These are phyloP conservation scores for Aleiodes sp. DNA, from an alignment of 1,140 invertebrate species.

Conservation along the genomic window DNA sequence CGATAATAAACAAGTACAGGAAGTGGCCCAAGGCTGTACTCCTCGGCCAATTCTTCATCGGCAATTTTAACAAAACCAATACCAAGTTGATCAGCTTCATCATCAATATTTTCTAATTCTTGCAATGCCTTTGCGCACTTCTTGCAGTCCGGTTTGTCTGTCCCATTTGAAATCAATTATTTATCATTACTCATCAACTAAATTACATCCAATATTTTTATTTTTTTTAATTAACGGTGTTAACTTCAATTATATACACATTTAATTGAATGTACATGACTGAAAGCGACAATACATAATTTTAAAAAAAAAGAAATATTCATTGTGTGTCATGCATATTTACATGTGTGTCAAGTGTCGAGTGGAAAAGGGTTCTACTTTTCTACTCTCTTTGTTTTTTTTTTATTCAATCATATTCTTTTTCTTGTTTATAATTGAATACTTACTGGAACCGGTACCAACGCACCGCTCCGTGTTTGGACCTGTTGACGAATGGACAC, in stretches of 20 bases:
- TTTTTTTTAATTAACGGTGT: no score
- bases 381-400: neutral
- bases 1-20: conserved; percentile 93
- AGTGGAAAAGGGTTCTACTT: neutral
- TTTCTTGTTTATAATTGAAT: conserved; percentile 47
- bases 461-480: conserved; percentile 68
- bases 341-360: neutral
- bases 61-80: conserved; percentile 96
- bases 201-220: neutral
- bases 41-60: conserved; percentile 89
- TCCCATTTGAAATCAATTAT: conserved; percentile 62
- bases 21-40: conserved; percentile 89
- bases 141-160: conserved; percentile 92
- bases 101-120: conserved; percentile 94
- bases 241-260: no score
- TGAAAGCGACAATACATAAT: no score
- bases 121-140: conserved; percentile 89
- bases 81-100: conserved; percentile 93
- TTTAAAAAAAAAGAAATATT: no score
- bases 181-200: conserved; percentile 5
- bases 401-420: neutral
- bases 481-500: conserved; percentile 65
- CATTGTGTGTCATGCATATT: conserved; percentile 20
- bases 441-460: conserved; percentile 70
- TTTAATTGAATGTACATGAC: no score